phyloP scores from a whole-genome alignment of 2,113 vertebrate species.

The Muntiacus muntjak region DNA sequence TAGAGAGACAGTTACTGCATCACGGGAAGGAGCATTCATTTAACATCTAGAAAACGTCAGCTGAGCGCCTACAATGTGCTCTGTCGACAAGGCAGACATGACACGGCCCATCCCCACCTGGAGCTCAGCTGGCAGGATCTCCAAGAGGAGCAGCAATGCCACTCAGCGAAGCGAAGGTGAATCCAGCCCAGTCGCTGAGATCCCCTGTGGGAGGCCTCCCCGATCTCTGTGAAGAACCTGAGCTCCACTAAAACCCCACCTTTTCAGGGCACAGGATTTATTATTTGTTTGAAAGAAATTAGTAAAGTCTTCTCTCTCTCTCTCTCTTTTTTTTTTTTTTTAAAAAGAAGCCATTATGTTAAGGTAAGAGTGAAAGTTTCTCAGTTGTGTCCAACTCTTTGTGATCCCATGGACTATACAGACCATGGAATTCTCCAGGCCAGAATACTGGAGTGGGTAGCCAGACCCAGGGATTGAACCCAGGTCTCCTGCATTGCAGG shows the following conservation, averaged over 20 bases:
- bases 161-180: background rate
- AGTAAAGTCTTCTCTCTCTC: background rate
- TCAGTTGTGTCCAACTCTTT: background rate
- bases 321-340: too few species aligned
- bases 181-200: background rate
- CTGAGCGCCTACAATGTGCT: background rate
- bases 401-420: background rate
- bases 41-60: background rate
- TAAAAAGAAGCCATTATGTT: background rate
- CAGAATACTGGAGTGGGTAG: background rate
- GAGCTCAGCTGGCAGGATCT: background rate
- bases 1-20: background rate
- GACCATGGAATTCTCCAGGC: background rate
- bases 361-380: background rate
- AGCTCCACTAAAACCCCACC: background rate
- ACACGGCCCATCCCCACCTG: fast-evolving
- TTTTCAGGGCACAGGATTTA: background rate
- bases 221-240: background rate
- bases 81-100: background rate
- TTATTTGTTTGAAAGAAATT: background rate
- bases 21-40: background rate
- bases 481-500: background rate
- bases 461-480: background rate
- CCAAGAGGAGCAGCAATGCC: background rate
- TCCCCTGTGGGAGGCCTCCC: background rate